Evolutionary conservation across 1,140 invertebrate species (phyloP).

Genomic region (Theocolax elegans): DNA sequence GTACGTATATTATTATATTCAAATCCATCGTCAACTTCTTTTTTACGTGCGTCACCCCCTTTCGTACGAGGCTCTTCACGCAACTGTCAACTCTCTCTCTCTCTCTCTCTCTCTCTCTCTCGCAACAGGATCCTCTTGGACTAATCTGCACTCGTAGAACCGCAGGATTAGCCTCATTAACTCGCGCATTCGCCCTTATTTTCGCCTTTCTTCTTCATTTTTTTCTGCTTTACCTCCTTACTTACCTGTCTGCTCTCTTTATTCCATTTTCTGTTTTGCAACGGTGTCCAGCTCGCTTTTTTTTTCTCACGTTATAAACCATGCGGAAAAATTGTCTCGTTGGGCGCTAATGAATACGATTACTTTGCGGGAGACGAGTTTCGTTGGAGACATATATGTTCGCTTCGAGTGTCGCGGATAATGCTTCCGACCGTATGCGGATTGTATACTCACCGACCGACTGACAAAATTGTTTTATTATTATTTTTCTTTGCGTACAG

Average conservation of each 20-base stretch:
- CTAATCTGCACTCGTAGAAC: slow-evolving; percentile 55
- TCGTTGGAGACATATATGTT: background rate
- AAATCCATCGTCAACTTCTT: background rate
- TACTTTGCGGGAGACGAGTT: slow-evolving; percentile 22
- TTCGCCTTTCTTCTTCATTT: slow-evolving; percentile 31
- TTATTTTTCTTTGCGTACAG: background rate
- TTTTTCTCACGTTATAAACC: slow-evolving; percentile 31
- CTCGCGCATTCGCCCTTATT: slow-evolving; percentile 43
- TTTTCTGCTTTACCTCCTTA: background rate
- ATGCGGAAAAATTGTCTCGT: slow-evolving; percentile 32
- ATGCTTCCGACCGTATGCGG: too few species aligned
- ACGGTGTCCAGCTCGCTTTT: background rate
- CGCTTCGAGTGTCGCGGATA: slow-evolving; percentile 4
- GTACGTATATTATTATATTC: too few species aligned
- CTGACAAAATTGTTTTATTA: too few species aligned
- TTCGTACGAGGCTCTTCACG: background rate
- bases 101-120: too few species aligned
- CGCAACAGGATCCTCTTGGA: slow-evolving; percentile 46
- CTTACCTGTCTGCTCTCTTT: slow-evolving; percentile 4
- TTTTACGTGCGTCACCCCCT: background rate
- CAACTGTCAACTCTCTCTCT: too few species aligned
- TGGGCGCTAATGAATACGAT: slow-evolving; percentile 26
- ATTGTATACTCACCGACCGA: too few species aligned
- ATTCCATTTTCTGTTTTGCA: slow-evolving; percentile 19
- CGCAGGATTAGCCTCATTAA: slow-evolving; percentile 65